phyloP scores from a whole-genome alignment of 1,140 invertebrate species.

The Zaprionus lachaisei region DNA sequence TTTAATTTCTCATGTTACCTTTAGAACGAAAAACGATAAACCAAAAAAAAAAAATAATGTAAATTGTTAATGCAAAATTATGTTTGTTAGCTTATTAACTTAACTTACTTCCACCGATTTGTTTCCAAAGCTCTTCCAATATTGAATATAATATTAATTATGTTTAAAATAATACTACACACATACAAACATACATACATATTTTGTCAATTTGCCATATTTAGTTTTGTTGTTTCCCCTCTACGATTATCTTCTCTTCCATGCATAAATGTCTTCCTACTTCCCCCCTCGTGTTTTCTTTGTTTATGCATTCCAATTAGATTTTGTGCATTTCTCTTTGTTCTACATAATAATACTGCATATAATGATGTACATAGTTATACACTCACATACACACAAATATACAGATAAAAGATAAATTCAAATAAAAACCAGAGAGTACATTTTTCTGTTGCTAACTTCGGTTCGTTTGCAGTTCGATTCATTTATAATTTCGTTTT shows the following conservation, averaged over 20 bases:
- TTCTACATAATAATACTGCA: constrained; percentile 46
- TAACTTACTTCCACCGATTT: constrained; percentile 79
- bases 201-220: constrained; percentile 73
- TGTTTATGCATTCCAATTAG: constrained; percentile 77
- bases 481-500: constrained; percentile 67
- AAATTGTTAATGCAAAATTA: constrained; percentile 61
- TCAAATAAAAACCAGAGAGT: constrained; percentile 35
- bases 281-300: constrained; percentile 54
- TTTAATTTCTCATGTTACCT: constrained; percentile 80
- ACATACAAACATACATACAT: constrained; percentile 40
- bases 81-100: constrained; percentile 66
- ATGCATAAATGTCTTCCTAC: constrained; percentile 70
- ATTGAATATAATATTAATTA: constrained; percentile 52
- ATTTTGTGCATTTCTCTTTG: constrained; percentile 69
- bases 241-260: constrained; percentile 20
- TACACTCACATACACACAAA: constrained; percentile 43
- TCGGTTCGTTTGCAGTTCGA: constrained; percentile 53
- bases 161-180: constrained; percentile 46
- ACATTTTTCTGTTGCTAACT: constrained; percentile 64
- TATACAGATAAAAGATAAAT: constrained; percentile 20
- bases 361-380: constrained; percentile 37
- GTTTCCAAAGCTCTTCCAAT: constrained; percentile 83
- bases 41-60: constrained; percentile 44
- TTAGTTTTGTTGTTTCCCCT: constrained; percentile 47
- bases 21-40: constrained; percentile 47